phyloP scores from a whole-genome alignment of 2,113 vertebrate species.

The Trogon surrucura region DNA sequence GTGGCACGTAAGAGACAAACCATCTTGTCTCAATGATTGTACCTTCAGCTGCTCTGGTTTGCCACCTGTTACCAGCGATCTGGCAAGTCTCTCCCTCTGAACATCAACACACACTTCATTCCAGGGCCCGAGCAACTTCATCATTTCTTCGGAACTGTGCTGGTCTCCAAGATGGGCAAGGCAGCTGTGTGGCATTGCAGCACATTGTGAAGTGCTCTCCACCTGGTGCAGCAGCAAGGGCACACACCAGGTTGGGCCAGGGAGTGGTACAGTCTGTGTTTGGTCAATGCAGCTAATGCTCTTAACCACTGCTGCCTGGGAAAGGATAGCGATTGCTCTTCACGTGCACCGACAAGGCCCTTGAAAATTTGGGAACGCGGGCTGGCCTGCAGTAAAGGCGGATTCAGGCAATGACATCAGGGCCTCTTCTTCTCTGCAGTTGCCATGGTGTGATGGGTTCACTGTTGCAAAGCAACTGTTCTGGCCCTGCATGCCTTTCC shows the following conservation, averaged over 20 bases:
- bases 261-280: neutral
- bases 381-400: neutral
- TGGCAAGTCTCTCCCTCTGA: neutral
- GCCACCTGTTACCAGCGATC: neutral
- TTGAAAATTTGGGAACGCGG: neutral
- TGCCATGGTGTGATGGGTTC: neutral
- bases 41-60: neutral
- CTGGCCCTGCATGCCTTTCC: neutral
- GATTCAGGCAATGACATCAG: accelerated
- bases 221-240: neutral
- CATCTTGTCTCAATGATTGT: neutral
- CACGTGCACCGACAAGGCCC: neutral
- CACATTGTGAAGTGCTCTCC: accelerated
- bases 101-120: neutral
- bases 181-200: neutral
- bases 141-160: neutral
- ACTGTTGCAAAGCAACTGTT: neutral
- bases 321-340: neutral
- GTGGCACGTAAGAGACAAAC: neutral
- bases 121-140: neutral
- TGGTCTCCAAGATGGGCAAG: neutral
- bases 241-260: neutral
- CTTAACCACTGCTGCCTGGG: neutral
- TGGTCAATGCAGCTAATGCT: neutral
- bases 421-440: neutral